phyloP scores from a whole-genome alignment of 2,797 vertebrate genomes.

The Centroberyx gerrardi region DNA sequence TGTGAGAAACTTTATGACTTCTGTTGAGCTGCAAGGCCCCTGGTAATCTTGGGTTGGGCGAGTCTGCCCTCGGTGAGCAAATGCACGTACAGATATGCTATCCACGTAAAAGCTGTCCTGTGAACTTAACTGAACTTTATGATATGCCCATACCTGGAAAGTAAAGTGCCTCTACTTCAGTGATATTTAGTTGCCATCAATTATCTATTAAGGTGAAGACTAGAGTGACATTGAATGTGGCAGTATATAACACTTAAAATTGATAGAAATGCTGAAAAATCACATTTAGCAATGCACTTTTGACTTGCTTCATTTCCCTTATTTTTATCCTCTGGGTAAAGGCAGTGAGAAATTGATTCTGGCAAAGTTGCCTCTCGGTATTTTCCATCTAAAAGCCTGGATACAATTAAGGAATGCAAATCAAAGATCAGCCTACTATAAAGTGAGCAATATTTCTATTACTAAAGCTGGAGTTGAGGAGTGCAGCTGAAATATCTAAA shows the following conservation, averaged over 20 bases:
- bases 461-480: not conserved
- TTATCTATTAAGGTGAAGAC: not conserved
- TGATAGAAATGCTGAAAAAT: not conserved
- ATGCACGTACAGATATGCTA: not conserved
- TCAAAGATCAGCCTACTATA: not conserved
- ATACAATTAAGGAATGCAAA: not conserved
- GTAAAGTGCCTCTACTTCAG: not conserved
- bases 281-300: not conserved
- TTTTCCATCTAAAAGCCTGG: not conserved
- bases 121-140: not conserved
- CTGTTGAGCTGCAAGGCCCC: slow-evolving; percentile 24
- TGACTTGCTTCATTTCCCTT: not conserved
- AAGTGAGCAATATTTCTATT: not conserved
- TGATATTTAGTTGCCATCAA: not conserved
- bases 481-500: not conserved
- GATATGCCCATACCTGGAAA: not conserved
- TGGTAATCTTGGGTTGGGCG: slow-evolving; percentile 10
- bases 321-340: not conserved
- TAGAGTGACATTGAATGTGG: not conserved
- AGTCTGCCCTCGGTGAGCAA: slow-evolving; percentile 9
- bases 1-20: slow-evolving; percentile 36
- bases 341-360: not conserved
- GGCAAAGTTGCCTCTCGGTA: not conserved
- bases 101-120: not conserved
- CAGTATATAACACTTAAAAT: not conserved